phyloP scores from a whole-genome alignment of 2,113 vertebrate species.

The Nycticebus coucang region DNA sequence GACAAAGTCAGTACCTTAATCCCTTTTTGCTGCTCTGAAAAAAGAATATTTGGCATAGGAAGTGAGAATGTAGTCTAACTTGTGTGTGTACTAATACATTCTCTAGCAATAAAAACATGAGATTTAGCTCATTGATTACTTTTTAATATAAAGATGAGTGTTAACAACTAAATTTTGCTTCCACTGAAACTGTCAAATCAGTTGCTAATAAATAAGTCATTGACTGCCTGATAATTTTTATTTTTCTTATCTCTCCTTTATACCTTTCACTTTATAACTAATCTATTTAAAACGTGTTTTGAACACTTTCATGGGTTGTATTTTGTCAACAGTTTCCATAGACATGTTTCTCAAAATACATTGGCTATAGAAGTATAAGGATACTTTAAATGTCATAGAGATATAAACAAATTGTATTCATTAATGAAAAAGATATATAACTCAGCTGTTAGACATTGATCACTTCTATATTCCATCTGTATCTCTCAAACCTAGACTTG shows the following conservation, averaged over 20 bases:
- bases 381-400: background rate
- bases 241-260: conserved; percentile 1
- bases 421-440: background rate
- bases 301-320: background rate
- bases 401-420: background rate
- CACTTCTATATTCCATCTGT: background rate
- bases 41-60: background rate
- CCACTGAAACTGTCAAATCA: background rate
- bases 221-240: background rate
- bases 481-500: background rate
- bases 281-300: background rate
- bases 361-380: background rate
- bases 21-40: background rate
- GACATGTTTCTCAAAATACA: background rate
- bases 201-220: conserved; percentile 10
- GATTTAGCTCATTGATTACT: background rate
- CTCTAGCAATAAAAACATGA: background rate
- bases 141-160: background rate
- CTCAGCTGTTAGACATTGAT: background rate
- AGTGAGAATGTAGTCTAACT: background rate
- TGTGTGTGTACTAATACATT: background rate
- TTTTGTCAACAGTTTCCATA: background rate
- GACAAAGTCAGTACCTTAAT: background rate
- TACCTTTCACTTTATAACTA: conserved; percentile 3
- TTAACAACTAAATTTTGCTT: background rate